Evolutionary conservation across 2,797 vertebrate genomes (phyloP).

Genomic region (Coccyzus lansbergi): DNA sequence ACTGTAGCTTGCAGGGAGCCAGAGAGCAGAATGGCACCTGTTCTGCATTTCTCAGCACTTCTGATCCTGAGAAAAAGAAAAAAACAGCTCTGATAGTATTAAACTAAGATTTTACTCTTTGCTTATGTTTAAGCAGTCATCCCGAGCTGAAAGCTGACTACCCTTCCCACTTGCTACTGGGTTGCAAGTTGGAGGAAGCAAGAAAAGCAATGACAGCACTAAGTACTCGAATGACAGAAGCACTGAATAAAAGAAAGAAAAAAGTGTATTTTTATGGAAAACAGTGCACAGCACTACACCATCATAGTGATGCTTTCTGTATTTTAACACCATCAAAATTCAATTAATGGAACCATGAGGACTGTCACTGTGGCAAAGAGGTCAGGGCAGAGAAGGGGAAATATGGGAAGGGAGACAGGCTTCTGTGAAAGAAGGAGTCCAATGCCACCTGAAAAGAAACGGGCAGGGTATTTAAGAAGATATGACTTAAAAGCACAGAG

Average conservation of each 20-base stretch:
- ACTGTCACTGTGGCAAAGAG: not conserved
- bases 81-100: not conserved
- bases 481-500: not conserved
- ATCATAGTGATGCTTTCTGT: conserved; percentile 55
- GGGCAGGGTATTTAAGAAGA: not conserved
- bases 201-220: not conserved
- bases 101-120: not conserved
- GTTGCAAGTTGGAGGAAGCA: not conserved
- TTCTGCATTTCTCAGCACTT: conserved; percentile 8
- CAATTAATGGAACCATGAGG: not conserved
- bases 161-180: not conserved
- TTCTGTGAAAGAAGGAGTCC: not conserved
- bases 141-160: conserved; percentile 10
- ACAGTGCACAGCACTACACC: conserved; percentile 37
- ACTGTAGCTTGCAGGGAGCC: not conserved
- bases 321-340: conserved; percentile 49
- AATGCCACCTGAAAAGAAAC: not conserved
- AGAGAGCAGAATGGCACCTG: not conserved
- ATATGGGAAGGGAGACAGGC: not conserved
- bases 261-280: conserved; percentile 58
- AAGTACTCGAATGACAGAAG: conserved; percentile 32
- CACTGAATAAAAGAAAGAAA: conserved; percentile 31
- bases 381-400: not conserved
- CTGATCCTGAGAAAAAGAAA: not conserved
- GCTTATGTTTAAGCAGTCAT: not conserved